phyloP scores from a whole-genome alignment of 2,113 vertebrate genomes.

The Heterotis niloticus region DNA sequence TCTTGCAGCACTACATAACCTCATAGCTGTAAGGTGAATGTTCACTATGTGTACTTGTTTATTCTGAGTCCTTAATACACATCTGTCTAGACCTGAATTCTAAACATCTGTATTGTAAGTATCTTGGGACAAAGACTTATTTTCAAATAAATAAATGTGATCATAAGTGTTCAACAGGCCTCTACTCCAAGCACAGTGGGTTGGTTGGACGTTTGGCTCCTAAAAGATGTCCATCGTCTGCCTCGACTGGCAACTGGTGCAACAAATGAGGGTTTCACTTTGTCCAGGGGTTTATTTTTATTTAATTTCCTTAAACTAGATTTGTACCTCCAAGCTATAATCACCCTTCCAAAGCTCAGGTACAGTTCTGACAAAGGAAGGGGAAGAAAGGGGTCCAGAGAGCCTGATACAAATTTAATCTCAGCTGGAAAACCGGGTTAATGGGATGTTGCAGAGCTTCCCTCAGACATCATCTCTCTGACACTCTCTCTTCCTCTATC shows the following conservation, averaged over 20 bases:
- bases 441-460: constrained; percentile 3
- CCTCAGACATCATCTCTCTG: background rate
- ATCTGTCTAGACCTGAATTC: no score
- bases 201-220: background rate
- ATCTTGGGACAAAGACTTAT: no score
- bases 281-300: constrained; percentile 9
- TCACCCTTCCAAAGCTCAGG: constrained; percentile 7
- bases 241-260: background rate
- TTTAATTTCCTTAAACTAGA: constrained; percentile 17
- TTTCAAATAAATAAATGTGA: no score
- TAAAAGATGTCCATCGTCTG: background rate
- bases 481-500: no score
- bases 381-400: background rate
- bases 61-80: no score
- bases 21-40: no score
- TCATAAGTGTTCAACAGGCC: no score
- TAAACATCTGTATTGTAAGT: no score
- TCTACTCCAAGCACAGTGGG: no score
- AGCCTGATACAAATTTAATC: constrained; percentile 13
- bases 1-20: background rate
- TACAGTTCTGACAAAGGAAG: constrained; percentile 11
- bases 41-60: no score
- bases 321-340: constrained; percentile 15
- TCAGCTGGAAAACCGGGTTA: constrained; percentile 6
- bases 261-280: background rate